phyloP scores from a whole-genome alignment of 2,888 invertebrate species.

The Asteroscopus sphinx region DNA sequence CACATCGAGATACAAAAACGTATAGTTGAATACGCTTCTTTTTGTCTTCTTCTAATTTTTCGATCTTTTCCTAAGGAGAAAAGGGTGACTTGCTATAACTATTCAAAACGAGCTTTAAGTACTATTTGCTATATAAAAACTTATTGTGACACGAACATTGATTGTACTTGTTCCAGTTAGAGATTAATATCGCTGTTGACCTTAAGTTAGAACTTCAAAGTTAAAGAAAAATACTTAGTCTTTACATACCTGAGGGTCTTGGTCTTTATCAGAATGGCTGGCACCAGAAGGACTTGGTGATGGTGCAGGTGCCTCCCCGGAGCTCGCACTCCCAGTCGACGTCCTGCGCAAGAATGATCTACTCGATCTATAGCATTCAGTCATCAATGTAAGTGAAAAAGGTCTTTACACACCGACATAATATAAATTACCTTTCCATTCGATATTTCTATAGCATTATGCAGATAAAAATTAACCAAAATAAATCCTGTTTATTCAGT shows the following conservation, averaged over 20 bases:
- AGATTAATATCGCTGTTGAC: slow-evolving; percentile 20
- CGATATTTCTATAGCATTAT: not conserved
- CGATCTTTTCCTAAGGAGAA: slow-evolving; percentile 94
- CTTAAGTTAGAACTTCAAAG: not conserved
- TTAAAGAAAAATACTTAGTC: not conserved
- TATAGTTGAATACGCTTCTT: slow-evolving; percentile 98
- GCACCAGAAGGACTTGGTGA: slow-evolving; percentile 97
- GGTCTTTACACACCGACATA: slow-evolving; percentile 75
- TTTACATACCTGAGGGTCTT: slow-evolving; percentile 92
- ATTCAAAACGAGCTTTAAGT: not conserved
- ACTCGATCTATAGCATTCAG: slow-evolving; percentile 85
- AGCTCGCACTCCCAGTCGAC: slow-evolving; percentile 86
- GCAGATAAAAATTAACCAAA: not conserved
- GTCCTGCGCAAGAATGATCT: slow-evolving; percentile 89
- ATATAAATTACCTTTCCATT: slow-evolving; percentile 2
- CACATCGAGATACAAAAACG: slow-evolving; percentile 99
- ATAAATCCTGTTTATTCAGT: slow-evolving; percentile 59
- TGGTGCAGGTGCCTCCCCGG: slow-evolving; percentile 85
- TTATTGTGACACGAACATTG: not conserved
- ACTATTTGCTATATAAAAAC: not conserved
- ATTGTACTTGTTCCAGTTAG: slow-evolving; percentile 10
- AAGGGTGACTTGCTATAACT: slow-evolving; percentile 19
- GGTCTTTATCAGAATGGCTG: slow-evolving; percentile 96
- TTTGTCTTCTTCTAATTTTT: slow-evolving; percentile 98
- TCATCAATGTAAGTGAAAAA: slow-evolving; percentile 78